Percentiles rank a stretch among this genome's conserved stretches.
Conservation (phyloP, 1,140 invertebrate genomes). For the Akabosia matsudoensis region DNA sequence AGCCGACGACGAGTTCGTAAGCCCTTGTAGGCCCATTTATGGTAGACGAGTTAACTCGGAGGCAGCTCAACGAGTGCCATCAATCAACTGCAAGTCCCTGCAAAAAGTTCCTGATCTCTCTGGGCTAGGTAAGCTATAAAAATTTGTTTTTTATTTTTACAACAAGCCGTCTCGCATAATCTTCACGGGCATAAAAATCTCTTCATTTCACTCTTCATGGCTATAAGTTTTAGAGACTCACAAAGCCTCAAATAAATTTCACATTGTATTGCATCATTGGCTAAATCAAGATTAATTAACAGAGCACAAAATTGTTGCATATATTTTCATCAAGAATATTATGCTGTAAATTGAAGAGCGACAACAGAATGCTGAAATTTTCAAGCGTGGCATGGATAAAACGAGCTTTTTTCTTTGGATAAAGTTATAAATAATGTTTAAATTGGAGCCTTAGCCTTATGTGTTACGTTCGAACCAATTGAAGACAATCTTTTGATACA, state of each 20-base stretch:
- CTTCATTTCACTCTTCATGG: background rate
- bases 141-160: background rate
- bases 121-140: conserved; percentile 62
- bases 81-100: conserved; percentile 50
- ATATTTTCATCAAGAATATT: background rate
- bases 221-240: background rate
- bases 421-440: background rate
- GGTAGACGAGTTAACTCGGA: conserved; percentile 26
- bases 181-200: background rate
- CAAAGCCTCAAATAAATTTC: background rate
- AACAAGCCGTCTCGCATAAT: background rate
- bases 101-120: conserved; percentile 68
- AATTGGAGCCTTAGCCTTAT: background rate
- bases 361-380: background rate
- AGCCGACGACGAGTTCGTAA: conserved; percentile 52
- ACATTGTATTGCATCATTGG: conserved; percentile 18
- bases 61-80: conserved; percentile 70
- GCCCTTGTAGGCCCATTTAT: conserved; percentile 28
- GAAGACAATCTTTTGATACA: no score
- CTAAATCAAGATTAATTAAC: background rate
- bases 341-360: background rate
- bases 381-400: background rate
- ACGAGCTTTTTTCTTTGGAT: background rate
- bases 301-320: background rate
- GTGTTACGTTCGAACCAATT: no score